Evolutionary conservation across 2,888 invertebrate species (phyloP).

Genomic region (Diogma glabrata): DNA sequence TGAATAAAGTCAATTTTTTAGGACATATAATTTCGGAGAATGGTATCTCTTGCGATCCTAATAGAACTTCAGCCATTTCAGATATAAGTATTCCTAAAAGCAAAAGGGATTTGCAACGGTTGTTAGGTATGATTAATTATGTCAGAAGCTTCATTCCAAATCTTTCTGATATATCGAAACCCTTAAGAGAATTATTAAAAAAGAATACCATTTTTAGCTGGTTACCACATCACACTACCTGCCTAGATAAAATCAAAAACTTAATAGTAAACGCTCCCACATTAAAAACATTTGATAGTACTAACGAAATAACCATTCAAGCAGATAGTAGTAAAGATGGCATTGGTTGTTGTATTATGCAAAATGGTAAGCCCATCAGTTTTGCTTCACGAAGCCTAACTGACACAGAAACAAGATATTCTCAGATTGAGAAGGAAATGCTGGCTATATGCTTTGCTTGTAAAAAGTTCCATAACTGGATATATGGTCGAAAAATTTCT

Average conservation of each 20-base stretch:
- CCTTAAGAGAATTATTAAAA: slow-evolving; percentile 16
- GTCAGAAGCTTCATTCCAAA: slow-evolving; percentile 15
- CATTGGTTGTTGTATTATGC: slow-evolving; percentile 10
- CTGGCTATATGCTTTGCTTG: slow-evolving; percentile 8
- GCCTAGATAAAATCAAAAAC: slow-evolving; percentile 14
- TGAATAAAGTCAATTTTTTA: background rate
- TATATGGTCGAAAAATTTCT: too few species aligned
- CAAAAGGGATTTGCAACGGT: background rate
- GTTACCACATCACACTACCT: slow-evolving; percentile 11
- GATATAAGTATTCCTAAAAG: background rate
- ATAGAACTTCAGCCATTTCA: too few species aligned
- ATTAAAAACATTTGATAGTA: slow-evolving; percentile 14
- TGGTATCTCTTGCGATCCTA: background rate
- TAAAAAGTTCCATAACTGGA: slow-evolving; percentile 16
- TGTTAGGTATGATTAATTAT: slow-evolving; percentile 18
- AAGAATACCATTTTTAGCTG: slow-evolving; percentile 14
- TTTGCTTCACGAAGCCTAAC: slow-evolving; percentile 16
- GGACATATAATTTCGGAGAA: background rate
- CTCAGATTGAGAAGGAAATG: too few species aligned
- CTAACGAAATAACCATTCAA: slow-evolving; percentile 14
- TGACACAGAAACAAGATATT: slow-evolving; percentile 11
- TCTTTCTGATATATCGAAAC: slow-evolving; percentile 14
- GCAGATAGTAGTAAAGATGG: too few species aligned
- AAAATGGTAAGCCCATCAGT: too few species aligned
- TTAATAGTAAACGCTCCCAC: slow-evolving; percentile 10